A percentile compares a stretch with the other conserved stretches of the same genome.
Evolutionary conservation across 2,113 vertebrate genomes (phyloP).

Genomic region (Grallaria varia): DNA sequence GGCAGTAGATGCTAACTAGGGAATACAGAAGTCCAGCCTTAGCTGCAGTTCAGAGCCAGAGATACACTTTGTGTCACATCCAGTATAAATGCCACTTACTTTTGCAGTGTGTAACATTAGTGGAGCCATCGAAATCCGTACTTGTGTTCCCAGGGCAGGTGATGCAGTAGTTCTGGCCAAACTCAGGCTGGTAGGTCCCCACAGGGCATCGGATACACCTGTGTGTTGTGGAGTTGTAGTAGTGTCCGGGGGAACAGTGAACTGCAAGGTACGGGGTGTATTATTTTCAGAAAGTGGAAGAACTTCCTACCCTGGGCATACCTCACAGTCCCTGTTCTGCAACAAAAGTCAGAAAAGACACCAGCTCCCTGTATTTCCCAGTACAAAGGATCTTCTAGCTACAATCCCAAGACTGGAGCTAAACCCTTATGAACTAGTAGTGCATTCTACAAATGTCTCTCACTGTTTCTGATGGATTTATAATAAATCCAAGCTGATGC

Average conservation of each 20-base stretch:
- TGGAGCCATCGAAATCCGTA: slow-evolving; percentile 85
- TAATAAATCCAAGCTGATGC: background rate
- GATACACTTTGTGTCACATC: background rate
- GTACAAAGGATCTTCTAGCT: background rate
- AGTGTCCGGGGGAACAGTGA: slow-evolving; percentile 83
- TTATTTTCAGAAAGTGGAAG: background rate
- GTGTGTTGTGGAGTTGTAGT: slow-evolving; percentile 80
- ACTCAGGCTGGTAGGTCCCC: slow-evolving; percentile 82
- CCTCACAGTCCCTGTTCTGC: background rate
- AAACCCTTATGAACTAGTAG: background rate
- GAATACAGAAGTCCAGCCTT: background rate
- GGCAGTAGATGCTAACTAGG: background rate
- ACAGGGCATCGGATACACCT: slow-evolving; percentile 78
- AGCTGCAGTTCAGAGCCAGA: background rate
- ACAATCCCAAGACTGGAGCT: background rate
- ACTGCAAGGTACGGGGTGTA: slow-evolving; percentile 53
- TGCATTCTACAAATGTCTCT: rapidly evolving
- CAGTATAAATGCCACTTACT: slow-evolving; percentile 59
- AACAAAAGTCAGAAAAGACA: background rate
- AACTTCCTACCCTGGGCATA: background rate
- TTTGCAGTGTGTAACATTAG: slow-evolving; percentile 82
- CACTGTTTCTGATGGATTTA: background rate
- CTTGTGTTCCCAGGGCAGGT: slow-evolving; percentile 82
- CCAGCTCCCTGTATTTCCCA: background rate
- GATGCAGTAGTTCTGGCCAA: slow-evolving; percentile 82